Base-by-base conservation (phyloP, 2,113 vertebrate genomes). In the Mesitornis unicolor region DNA sequence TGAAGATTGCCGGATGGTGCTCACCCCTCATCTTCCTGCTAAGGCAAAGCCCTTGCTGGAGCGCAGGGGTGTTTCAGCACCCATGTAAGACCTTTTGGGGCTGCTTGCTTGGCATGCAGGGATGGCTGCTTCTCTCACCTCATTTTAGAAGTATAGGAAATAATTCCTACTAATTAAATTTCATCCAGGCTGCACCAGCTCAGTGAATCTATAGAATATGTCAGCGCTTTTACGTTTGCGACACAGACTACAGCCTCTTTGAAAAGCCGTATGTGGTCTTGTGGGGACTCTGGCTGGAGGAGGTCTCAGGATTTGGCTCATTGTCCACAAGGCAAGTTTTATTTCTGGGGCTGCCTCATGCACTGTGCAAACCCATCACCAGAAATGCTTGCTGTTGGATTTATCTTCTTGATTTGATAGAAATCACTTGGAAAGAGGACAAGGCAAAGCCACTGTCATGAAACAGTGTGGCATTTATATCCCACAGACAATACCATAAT, bases 381-480 rank as follows among this genome's bases (percentile, higher is more conserved):
- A 89, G 38, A 42, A 68, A 51, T 19, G 5, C 42, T 90, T 1
- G 0, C 59, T 65, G 13, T 60, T 0, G 1, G 38, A 20, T 70
- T 87, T 60, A 28, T 94, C 91, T 65, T 87, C 61, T 84, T 51
- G 67, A 67, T 76, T 54, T 5, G 38, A 83, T 24, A 77, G 78
- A 77, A 96, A 91, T 88, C 51, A 50, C 33, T 69, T 65, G 78
- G 68, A 38, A 64, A 59, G 77, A 84, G 74, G 93, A 97, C 87
- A 94, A 95, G 90, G 29, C 50, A 5, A 26, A 80, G 64, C 60
- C 95, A 48, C 25, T 36, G 84, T 82, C 48, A 45, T 16, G 84
- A 94, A 93, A 97, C 93, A 94, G 92, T 86, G 57, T 65, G 68
- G 80, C 87, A 68, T 97, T 97, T 94, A 85, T 96, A 48, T 19